phyloP scores from a whole-genome alignment of 2,797 vertebrate species.

The Tamandua tetradactyla region DNA sequence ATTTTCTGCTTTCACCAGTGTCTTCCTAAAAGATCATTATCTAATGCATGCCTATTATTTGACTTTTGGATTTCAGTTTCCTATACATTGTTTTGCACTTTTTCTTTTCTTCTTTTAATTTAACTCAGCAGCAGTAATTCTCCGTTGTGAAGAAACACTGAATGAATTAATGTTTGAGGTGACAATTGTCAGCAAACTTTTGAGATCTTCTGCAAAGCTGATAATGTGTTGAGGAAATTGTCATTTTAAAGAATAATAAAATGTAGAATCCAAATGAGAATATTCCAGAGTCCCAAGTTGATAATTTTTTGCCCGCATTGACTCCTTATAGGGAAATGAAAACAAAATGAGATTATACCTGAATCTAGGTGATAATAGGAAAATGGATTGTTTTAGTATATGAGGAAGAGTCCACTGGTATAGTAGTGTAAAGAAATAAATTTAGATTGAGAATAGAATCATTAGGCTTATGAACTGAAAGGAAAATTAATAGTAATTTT shows the following conservation, averaged over 20 bases:
- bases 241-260: constrained; percentile 57
- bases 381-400: constrained; percentile 30
- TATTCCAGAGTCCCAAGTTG: not conserved
- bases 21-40: constrained; percentile 48
- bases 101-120: constrained; percentile 57
- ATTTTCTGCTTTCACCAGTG: constrained; percentile 46
- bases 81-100: constrained; percentile 55
- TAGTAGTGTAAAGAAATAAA: not conserved
- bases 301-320: not conserved
- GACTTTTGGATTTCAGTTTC: constrained; percentile 36
- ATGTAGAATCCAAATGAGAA: constrained; percentile 28
- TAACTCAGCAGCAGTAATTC: constrained; percentile 60
- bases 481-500: not conserved
- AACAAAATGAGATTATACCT: constrained; percentile 34
- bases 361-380: constrained; percentile 34
- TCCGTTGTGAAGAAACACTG: constrained; percentile 69
- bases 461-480: constrained; percentile 25
- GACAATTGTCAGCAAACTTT: constrained; percentile 63
- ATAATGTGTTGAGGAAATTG: constrained; percentile 34
- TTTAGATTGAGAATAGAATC: constrained; percentile 37
- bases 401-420: not conserved
- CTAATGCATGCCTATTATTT: constrained; percentile 2
- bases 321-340: not conserved
- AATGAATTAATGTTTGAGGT: constrained; percentile 75
- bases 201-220: not conserved